Evolutionary conservation across 2,113 vertebrate genomes (phyloP).

Genomic region (Melospiza melodia): DNA sequence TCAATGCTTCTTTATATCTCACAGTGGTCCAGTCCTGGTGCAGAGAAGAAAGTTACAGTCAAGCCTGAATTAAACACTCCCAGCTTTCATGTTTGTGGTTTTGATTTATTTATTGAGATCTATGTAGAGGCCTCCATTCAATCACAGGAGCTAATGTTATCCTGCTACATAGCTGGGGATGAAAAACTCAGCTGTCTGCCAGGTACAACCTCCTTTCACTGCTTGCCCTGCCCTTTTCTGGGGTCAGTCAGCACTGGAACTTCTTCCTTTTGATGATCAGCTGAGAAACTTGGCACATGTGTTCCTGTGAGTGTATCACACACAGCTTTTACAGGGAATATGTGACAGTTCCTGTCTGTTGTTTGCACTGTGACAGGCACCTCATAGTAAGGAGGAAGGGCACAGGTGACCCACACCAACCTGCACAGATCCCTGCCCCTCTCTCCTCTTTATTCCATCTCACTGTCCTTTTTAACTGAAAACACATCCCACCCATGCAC

Average conservation of each 20-base stretch:
- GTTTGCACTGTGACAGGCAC: not conserved
- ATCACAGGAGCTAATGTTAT: not conserved
- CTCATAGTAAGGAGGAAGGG: not conserved
- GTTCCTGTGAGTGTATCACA: not conserved
- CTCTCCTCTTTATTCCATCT: not conserved
- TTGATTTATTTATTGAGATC: not conserved
- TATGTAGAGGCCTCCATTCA: not conserved
- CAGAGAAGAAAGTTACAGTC: not conserved
- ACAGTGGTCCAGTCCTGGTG: not conserved
- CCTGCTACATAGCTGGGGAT: not conserved
- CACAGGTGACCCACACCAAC: not conserved
- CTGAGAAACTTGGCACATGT: not conserved
- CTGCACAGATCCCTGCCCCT: not conserved
- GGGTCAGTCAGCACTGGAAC: not conserved
- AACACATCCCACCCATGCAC: not conserved
- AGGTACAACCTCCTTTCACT: not conserved
- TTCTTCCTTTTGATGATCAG: not conserved
- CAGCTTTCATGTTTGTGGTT: not conserved
- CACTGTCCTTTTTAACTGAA: not conserved
- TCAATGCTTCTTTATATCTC: slow-evolving; percentile 41
- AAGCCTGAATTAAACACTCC: not conserved
- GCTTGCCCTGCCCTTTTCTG: not conserved
- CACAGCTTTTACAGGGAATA: not conserved
- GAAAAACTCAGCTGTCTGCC: not conserved
- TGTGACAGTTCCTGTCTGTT: not conserved